Base-by-base conservation (phyloP, 2,797 vertebrate species). In the Cirrhinus molitorella region DNA sequence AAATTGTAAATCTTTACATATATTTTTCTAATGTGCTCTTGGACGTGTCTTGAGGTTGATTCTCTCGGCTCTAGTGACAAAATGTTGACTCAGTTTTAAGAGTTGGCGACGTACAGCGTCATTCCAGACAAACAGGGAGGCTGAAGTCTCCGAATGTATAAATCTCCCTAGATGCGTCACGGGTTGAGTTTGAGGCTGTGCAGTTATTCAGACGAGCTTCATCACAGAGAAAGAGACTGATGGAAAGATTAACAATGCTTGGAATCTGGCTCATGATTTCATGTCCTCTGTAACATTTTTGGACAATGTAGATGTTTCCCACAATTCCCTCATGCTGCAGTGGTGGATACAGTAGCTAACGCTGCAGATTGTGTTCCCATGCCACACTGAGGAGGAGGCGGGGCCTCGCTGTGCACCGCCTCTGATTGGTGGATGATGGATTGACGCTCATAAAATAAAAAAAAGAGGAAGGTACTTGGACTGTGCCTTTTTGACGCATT, bases 401-500 rank as follows among this genome's bases (percentile, higher is more conserved):
- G 49, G 72, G n/a, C 72, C 19, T 83, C 34, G 31, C 72, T 21
- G 9, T 47, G 19, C 8, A 11, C 40, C 11, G 1, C 14, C 47
- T 76, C 61, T 81, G 79, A 76, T 81, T 85, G 79, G 83, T 51
- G 70, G 49, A 65, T 66, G 71, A 66, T 55, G 47, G 80, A 75
- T 67, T 75, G 71, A 75, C 19, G 71, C 71, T 75, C 17, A 17
- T 75, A 51, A 86, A 79, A 80, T 45, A 65, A 49, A 86, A 79
- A 74, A 61, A 63, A 21, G 37, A 78, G 31, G 67, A 65, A 71
- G 67, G 34, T 23, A 25, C 78, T 81, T 49, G 51, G 87, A 85
- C 81, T 57, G 87, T 74, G 80, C 80, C 81, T 85, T 90, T 89
- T 89, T 81, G 86, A 84, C 87, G 89, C 91, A 94, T 92, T 93